phyloP scores from a whole-genome alignment of 2,888 invertebrate genomes.

The Xestia ashworthii region DNA sequence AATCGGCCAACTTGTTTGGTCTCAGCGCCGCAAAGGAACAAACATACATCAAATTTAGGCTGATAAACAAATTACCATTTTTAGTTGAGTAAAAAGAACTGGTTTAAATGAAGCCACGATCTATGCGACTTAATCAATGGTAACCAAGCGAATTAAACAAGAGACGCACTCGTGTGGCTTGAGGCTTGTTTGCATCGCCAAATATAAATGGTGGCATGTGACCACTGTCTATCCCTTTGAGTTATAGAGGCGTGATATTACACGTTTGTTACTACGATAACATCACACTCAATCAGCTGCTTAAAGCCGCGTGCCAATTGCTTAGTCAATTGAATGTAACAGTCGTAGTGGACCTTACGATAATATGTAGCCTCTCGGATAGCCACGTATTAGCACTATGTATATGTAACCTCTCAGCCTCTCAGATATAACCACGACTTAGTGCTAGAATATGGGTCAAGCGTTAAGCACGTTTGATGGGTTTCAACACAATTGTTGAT shows the following conservation, averaged over 20 bases:
- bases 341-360: slow-evolving; percentile 5
- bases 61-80: too few species aligned
- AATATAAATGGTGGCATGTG: neutral
- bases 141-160: neutral
- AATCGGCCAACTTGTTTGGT: too few species aligned
- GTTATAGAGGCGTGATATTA: neutral
- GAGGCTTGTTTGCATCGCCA: neutral
- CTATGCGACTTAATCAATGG: neutral
- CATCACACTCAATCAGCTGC: slow-evolving; percentile 22
- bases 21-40: too few species aligned
- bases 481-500: neutral
- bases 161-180: neutral
- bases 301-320: slow-evolving; percentile 24
- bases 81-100: neutral
- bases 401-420: neutral
- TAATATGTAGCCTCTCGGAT: slow-evolving; percentile 21
- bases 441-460: neutral
- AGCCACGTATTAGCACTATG: neutral
- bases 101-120: neutral
- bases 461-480: slow-evolving; percentile 9
- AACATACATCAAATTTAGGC: too few species aligned
- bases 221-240: neutral
- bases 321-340: slow-evolving; percentile 37
- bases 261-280: neutral
- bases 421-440: slow-evolving; percentile 14